Evolutionary conservation across 1,140 invertebrate genomes (phyloP).

Genomic region (Arctopsyche grandis): DNA sequence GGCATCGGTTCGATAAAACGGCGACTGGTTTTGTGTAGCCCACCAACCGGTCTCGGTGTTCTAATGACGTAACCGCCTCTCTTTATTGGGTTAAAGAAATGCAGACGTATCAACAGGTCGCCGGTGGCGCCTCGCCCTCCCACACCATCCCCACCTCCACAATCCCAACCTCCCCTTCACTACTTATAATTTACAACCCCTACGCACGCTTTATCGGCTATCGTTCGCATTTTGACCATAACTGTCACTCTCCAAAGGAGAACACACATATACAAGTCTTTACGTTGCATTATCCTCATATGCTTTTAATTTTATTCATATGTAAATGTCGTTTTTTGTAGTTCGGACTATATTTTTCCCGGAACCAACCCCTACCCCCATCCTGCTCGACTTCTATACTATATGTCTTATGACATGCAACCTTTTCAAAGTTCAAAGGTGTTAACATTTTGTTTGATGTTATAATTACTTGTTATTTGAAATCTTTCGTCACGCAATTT

Average conservation of each 20-base stretch:
- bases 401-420: background rate
- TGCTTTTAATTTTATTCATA: too few species aligned
- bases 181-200: background rate
- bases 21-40: background rate
- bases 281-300: background rate
- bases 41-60: background rate
- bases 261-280: background rate
- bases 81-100: background rate
- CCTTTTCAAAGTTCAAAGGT: background rate
- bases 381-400: too few species aligned
- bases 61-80: background rate
- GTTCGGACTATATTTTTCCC: background rate
- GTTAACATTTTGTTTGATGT: conserved; percentile 19
- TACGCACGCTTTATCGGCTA: background rate
- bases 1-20: background rate
- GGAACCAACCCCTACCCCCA: background rate
- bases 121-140: conserved; percentile 15
- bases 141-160: background rate
- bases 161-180: background rate
- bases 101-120: conserved; percentile 27
- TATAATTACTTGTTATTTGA: conserved; percentile 9
- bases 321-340: too few species aligned
- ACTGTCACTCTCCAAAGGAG: too few species aligned
- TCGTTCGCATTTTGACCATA: background rate
- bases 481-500: background rate